phyloP scores from a whole-genome alignment of 2,888 invertebrate genomes.

The Strigamia transsilvanica region DNA sequence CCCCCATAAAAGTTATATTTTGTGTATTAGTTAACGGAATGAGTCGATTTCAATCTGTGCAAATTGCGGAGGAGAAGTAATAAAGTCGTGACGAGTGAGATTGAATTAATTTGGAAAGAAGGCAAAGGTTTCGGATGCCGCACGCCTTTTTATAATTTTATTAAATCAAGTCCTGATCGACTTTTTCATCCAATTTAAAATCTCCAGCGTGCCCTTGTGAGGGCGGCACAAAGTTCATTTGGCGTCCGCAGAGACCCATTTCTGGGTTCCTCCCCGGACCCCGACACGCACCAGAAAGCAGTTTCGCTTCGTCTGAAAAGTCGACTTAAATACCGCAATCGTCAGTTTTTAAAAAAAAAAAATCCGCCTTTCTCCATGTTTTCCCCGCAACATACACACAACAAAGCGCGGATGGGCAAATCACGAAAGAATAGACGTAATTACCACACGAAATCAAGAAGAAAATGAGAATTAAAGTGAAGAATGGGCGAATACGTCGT shows the following conservation, averaged over 20 bases:
- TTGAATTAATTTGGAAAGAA: conserved; percentile 18
- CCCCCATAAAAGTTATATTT: neutral
- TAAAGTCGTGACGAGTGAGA: neutral
- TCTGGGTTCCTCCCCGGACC: conserved; percentile 22
- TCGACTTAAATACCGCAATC: neutral
- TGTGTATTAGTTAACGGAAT: neutral
- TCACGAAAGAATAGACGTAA: neutral
- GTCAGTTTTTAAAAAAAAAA: neutral
- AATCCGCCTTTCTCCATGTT: neutral
- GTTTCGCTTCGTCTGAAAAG: conserved; percentile 11
- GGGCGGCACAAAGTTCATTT: conserved; percentile 47
- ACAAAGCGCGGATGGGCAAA: neutral
- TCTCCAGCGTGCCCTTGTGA: conserved; percentile 16
- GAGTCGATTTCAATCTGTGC: neutral
- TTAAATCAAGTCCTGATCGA: conserved; percentile 29
- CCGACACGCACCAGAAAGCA: conserved; percentile 42
- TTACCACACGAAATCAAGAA: neutral
- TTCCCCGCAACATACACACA: neutral
- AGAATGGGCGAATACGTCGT: neutral
- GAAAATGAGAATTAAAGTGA: neutral
- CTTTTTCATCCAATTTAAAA: conserved; percentile 44
- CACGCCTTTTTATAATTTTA: conserved; percentile 34
- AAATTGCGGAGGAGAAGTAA: neutral
- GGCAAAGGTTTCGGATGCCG: neutral
- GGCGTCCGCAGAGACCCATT: conserved; percentile 25